A percentile compares a stretch with the other conserved stretches of the same genome.
phyloP scores from a whole-genome alignment of 2,113 vertebrate genomes.

The Periophthalmodon schlosseri region DNA sequence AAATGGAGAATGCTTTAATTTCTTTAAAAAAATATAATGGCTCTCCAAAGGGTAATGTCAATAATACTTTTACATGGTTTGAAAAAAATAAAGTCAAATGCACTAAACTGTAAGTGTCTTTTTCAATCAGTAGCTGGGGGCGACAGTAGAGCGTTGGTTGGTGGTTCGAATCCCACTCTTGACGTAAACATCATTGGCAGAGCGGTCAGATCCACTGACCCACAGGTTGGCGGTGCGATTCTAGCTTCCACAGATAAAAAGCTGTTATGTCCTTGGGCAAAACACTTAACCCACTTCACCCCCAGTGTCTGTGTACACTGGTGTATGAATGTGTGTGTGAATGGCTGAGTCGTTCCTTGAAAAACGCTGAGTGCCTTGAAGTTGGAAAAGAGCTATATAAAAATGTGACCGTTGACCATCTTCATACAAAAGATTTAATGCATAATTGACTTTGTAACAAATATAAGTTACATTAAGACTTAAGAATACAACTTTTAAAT shows the following conservation, averaged over 20 bases:
- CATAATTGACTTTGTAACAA: slow-evolving; percentile 30
- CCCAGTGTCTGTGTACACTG: too few relatives aligned
- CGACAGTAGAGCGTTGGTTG: not conserved
- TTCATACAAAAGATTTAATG: slow-evolving; percentile 53
- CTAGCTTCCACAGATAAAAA: too few relatives aligned
- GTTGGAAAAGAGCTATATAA: too few relatives aligned
- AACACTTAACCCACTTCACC: too few relatives aligned
- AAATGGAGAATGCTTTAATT: slow-evolving; percentile 56
- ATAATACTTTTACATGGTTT: slow-evolving; percentile 56
- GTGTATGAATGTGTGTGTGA: too few relatives aligned
- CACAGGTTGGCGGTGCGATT: too few relatives aligned
- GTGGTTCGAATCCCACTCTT: too few relatives aligned
- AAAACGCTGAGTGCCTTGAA: too few relatives aligned
- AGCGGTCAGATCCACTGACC: too few relatives aligned
- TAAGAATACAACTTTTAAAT: slow-evolving; percentile 29
- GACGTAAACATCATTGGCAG: too few relatives aligned
- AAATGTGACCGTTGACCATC: not conserved
- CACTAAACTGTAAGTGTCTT: not conserved
- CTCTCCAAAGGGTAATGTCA: slow-evolving; percentile 30
- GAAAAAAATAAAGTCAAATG: slow-evolving; percentile 38
- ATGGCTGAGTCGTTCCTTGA: too few relatives aligned
- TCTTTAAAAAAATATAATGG: slow-evolving; percentile 62
- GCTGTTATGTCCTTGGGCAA: too few relatives aligned
- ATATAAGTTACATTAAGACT: slow-evolving; percentile 46
- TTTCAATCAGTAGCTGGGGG: not conserved